Percentiles rank a stretch among this genome's conserved stretches.
Evolutionary conservation across 1,140 invertebrate genomes (phyloP).

Genomic region (Sinella curviseta): DNA sequence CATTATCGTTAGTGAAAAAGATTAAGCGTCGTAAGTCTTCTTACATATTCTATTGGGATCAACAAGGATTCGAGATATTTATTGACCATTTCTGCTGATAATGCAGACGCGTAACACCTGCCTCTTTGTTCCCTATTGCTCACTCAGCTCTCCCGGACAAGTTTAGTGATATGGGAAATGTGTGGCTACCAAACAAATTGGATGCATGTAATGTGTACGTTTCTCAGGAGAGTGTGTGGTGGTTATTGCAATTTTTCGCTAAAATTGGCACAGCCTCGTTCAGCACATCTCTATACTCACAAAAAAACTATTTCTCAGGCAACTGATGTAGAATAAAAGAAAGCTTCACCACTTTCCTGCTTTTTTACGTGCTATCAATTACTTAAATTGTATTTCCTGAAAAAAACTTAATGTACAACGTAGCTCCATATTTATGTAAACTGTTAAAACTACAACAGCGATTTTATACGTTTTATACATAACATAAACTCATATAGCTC

Average conservation of each 20-base stretch:
- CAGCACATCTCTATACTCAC: no score
- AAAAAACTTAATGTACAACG: no score
- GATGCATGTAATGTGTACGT: neutral
- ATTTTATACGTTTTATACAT: no score
- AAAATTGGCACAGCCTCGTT: no score
- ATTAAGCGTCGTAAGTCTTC: neutral
- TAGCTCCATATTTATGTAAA: no score
- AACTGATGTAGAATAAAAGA: no score
- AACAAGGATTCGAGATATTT: neutral
- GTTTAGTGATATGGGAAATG: neutral
- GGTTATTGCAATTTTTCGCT: no score
- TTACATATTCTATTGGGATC: neutral
- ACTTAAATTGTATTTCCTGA: no score
- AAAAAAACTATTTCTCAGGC: no score
- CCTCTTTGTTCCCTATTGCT: neutral
- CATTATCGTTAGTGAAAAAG: neutral
- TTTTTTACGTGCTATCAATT: no score
- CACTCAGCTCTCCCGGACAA: neutral
- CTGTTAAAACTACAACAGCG: no score
- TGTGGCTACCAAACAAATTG: neutral
- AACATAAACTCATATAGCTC: neutral
- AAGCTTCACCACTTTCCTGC: no score
- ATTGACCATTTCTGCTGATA: constrained; percentile 3
- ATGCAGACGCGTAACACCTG: neutral
- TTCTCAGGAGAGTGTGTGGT: neutral